phyloP scores from a whole-genome alignment of 2,797 vertebrate species.

The Enteromius mattozi region DNA sequence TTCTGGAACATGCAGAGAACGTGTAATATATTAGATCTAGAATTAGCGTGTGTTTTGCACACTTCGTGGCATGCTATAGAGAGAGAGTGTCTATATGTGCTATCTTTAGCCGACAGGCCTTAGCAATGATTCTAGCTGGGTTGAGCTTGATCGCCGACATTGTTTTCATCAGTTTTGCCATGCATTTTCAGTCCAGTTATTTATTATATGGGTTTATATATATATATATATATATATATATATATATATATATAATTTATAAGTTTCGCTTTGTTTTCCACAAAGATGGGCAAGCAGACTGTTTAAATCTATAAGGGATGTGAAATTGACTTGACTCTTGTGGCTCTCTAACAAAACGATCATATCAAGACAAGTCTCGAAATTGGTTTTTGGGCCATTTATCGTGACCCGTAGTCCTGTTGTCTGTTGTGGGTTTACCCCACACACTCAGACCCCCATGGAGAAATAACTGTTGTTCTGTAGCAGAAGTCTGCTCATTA shows the following conservation, averaged over 20 bases:
- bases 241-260: no score
- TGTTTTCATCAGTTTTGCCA: not conserved
- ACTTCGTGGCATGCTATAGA: conserved; percentile 63
- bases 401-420: not conserved
- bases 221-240: not conserved
- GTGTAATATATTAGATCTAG: conserved; percentile 62
- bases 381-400: not conserved
- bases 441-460: not conserved
- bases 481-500: not conserved
- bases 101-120: conserved; percentile 50
- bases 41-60: conserved; percentile 58
- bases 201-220: not conserved
- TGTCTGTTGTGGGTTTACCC: not conserved
- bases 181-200: not conserved
- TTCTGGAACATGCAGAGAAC: conserved; percentile 45
- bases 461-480: not conserved
- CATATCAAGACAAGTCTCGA: not conserved
- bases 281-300: not conserved
- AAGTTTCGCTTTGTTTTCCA: not conserved
- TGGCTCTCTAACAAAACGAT: not conserved
- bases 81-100: conserved; percentile 56
- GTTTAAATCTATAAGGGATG: not conserved
- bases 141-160: not conserved
- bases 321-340: not conserved
- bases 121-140: conserved; percentile 27